Base-by-base conservation (phyloP, 2,113 vertebrate genomes). In the Rhombomys opimus region DNA sequence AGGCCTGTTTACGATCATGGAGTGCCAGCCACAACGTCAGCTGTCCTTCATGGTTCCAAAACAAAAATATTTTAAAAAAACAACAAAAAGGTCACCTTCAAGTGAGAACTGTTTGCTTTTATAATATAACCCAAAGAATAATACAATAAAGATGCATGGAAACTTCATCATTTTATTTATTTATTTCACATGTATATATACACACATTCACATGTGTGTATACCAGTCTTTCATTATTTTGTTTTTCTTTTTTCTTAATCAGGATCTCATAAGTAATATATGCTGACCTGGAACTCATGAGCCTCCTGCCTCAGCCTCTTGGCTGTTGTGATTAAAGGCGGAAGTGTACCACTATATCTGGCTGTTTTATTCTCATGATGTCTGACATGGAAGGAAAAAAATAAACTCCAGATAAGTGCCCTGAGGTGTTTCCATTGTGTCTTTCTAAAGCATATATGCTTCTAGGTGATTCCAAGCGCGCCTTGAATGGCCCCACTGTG, bases 391-490 rank as follows among this genome's bases (percentile, higher is more conserved):
- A 63, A 87, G 22, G 61, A 75, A 46, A 57, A 57, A 67, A 81
- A 46, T 50, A 92, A 68, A 90, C 85, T 96, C 59, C 88, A 14
- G 25, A 95, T 46, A 88, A 93, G 67, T 46, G 76, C 50, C 22
- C 85, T 68, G 59, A 97, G 91, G 75, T 89, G n/a, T 77, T 54
- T 94, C 93, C 18, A 92, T 87, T 88, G 50, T 81, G 78, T n/a
- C 75, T 0, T 90, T 97, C 57, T 95, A 82, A 96, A 95, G 82
- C 96, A 67, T 95, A 13, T 96, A 67, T 97, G 27, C 92, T 81
- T 92, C 75, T 89, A 98, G 97, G 94, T 95, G 73, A 95, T 65
- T 81, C 86, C 94, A 90, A 92, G 78, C 92, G 96, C 41, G 10
- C 4, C n/a, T 20, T 2, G 0, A 96, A 65, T 12, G 0, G 93